These are phyloP conservation scores for Dynastes maya DNA, from an alignment of 2,888 invertebrate genomes.

Conservation along the genomic window DNA sequence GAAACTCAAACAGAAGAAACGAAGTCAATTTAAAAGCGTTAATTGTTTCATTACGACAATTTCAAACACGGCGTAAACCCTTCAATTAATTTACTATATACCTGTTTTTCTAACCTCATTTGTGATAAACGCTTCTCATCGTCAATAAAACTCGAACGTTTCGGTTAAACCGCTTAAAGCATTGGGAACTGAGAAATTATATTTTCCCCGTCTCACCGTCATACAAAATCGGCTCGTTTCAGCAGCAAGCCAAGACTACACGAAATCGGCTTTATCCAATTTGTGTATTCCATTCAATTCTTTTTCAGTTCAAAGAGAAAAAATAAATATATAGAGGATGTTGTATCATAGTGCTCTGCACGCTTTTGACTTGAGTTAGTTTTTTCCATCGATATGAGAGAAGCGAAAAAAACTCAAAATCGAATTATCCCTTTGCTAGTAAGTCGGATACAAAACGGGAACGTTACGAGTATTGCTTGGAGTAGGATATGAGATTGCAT, in stretches of 20 bases:
- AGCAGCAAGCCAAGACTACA: not conserved
- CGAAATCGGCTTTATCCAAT: constrained; percentile 40
- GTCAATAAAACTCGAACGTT: constrained; percentile 19
- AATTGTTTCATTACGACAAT: not conserved
- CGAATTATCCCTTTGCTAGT: constrained; percentile 17
- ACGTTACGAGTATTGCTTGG: not conserved
- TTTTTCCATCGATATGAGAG: not conserved
- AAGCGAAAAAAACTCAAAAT: not conserved
- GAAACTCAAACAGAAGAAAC: not conserved
- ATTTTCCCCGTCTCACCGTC: constrained; percentile 14
- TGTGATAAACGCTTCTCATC: constrained; percentile 20
- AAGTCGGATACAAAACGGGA: not conserved
- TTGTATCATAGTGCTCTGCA: not conserved
- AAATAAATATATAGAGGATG: constrained; percentile 8
- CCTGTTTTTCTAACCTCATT: not conserved
- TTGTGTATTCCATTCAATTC: constrained; percentile 27
- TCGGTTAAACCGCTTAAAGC: constrained; percentile 33
- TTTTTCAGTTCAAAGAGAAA: constrained; percentile 16
- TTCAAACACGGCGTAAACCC: too few species aligned
- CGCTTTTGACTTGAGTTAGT: not conserved
- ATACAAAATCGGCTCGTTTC: constrained; percentile 6
- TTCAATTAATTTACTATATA: not conserved
- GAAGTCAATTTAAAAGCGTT: not conserved
- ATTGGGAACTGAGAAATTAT: constrained; percentile 23
- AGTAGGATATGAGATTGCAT: constrained; percentile 15